Conservation (phyloP, 2,888 invertebrate genomes). For the Caradrina clavipalpis region DNA sequence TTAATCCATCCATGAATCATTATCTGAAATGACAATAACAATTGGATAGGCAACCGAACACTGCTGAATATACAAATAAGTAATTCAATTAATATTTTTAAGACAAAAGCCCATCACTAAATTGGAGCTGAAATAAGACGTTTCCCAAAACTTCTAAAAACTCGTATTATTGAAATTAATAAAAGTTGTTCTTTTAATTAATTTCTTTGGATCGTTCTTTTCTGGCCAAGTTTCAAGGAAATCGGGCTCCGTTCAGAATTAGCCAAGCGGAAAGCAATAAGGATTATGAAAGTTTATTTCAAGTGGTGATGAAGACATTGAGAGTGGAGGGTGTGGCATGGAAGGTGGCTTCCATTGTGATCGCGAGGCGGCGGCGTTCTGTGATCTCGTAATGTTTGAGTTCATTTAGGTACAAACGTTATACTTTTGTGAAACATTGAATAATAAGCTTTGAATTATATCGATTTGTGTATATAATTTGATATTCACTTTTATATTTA, state of each 20-base stretch:
- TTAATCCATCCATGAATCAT: conserved; percentile 9
- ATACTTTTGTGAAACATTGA: too few relatives aligned
- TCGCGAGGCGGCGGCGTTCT: neutral
- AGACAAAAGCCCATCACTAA: conserved; percentile 47
- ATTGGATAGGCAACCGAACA: neutral
- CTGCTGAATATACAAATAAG: conserved; percentile 15
- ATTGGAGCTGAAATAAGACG: conserved; percentile 43
- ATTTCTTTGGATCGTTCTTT: conserved; percentile 57
- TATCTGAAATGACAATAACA: conserved; percentile 7
- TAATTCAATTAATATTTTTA: conserved; percentile 47
- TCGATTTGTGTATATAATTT: too few relatives aligned
- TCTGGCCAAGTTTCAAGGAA: conserved; percentile 42
- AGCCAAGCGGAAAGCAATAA: conserved; percentile 60
- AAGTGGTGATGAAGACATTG: conserved; percentile 57
- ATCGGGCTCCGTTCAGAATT: conserved; percentile 45
- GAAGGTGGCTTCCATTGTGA: conserved; percentile 4
- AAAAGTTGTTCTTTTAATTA: conserved; percentile 68
- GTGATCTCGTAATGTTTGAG: neutral
- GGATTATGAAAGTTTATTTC: conserved; percentile 55
- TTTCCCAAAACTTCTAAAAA: conserved; percentile 45
- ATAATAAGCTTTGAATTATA: too few relatives aligned
- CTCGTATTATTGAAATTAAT: conserved; percentile 64
- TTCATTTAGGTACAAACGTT: too few relatives aligned
- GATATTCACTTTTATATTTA: too few relatives aligned
- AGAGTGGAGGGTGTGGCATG: conserved; percentile 3